phyloP scores from a whole-genome alignment of 2,113 vertebrate species.

The Leucosticte australis region DNA sequence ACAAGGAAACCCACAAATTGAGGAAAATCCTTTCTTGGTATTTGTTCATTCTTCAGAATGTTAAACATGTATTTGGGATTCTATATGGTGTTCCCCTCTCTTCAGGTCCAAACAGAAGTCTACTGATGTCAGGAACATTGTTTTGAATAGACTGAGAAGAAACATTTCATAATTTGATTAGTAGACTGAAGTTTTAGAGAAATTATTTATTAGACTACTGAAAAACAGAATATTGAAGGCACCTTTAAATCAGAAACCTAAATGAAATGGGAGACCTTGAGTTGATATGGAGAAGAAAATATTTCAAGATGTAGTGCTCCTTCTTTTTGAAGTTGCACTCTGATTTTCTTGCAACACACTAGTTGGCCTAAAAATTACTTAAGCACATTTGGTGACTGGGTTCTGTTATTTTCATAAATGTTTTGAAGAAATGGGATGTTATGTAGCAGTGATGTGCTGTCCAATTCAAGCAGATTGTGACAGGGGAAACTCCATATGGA shows the following conservation, averaged over 20 bases:
- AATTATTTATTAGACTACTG: not conserved
- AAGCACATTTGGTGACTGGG: not conserved
- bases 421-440: not conserved
- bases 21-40: not conserved
- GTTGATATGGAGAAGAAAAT: not conserved
- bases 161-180: not conserved
- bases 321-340: not conserved
- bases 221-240: not conserved
- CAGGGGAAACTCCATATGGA: not conserved
- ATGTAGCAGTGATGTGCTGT: not conserved
- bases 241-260: not conserved
- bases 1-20: not conserved
- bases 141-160: not conserved
- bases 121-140: not conserved
- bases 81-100: fast-evolving
- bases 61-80: not conserved
- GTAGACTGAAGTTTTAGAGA: not conserved
- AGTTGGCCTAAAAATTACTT: not conserved
- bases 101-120: not conserved
- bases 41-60: not conserved
- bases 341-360: not conserved
- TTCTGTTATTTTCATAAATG: not conserved
- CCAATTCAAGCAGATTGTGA: not conserved
- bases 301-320: not conserved
- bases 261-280: not conserved